Conservation (phyloP, 2,113 vertebrate species). For the Dasyprocta punctata region DNA sequence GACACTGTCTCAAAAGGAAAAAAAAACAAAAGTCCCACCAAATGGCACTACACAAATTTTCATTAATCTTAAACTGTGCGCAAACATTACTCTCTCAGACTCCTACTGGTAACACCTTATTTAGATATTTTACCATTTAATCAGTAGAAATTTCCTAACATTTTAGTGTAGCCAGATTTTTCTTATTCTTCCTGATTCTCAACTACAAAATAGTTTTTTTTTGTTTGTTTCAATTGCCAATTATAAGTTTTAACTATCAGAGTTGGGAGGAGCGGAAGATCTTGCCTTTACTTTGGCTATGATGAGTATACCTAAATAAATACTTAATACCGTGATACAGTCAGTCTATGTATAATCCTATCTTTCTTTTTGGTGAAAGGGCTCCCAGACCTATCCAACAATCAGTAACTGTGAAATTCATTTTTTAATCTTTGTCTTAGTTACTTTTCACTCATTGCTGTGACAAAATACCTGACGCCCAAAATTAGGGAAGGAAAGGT, state of each 20-base stretch:
- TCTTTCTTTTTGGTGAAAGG: slow-evolving; percentile 18
- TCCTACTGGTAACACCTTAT: background rate
- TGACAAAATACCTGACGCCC: too few relatives aligned
- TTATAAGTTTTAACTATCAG: slow-evolving; percentile 46
- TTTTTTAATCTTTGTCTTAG: too few relatives aligned
- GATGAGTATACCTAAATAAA: slow-evolving; percentile 8
- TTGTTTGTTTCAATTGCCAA: background rate
- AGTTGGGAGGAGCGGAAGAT: background rate
- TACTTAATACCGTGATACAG: background rate
- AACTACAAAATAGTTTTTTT: slow-evolving; percentile 23
- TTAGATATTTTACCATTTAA: slow-evolving; percentile 45
- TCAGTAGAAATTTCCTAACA: slow-evolving; percentile 21
- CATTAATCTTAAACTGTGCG: background rate
- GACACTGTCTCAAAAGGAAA: too few relatives aligned
- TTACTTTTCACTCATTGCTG: too few relatives aligned
- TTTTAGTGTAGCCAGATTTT: background rate
- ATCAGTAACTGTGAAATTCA: background rate
- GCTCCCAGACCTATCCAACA: background rate
- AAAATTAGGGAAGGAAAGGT: too few relatives aligned
- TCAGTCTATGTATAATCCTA: slow-evolving; percentile 10
- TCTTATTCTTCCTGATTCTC: slow-evolving; percentile 38
- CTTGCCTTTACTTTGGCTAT: slow-evolving; percentile 6
- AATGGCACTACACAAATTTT: background rate
- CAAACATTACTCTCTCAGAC: background rate
- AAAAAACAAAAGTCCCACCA: background rate